A percentile compares a stretch with the other conserved stretches of the same genome.
Evolutionary conservation across 2,113 vertebrate genomes (phyloP).

Genomic region (Psammodynastes pulverulentus): DNA sequence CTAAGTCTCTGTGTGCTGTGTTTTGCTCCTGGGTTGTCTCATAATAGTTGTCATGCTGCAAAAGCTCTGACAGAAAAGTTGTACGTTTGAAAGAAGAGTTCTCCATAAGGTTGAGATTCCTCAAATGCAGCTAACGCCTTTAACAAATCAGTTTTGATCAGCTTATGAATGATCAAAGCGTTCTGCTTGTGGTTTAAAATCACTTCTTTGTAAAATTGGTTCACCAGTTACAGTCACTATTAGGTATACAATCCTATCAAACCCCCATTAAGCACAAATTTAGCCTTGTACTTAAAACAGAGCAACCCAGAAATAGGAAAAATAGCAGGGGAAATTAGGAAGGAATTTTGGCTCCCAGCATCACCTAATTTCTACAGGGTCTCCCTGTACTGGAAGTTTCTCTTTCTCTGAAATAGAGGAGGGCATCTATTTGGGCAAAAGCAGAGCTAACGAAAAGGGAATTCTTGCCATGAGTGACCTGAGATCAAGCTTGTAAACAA

Average conservation of each 20-base stretch:
- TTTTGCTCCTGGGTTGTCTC: too few relatives aligned
- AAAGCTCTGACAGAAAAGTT: too few relatives aligned
- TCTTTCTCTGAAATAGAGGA: fast-evolving
- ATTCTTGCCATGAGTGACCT: background rate
- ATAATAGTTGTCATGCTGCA: too few relatives aligned
- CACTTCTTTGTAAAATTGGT: background rate
- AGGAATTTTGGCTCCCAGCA: background rate
- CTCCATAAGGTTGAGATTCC: background rate
- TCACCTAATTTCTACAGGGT: background rate
- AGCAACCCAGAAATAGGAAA: background rate
- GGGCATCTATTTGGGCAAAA: background rate
- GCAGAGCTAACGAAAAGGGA: background rate
- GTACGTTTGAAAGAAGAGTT: background rate
- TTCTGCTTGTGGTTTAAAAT: background rate
- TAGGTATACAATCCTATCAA: background rate
- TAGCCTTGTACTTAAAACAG: background rate
- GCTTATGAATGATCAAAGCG: background rate
- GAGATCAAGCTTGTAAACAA: conserved; percentile 26
- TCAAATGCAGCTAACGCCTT: background rate
- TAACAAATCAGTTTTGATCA: background rate
- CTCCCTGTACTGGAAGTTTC: background rate
- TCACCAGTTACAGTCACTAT: background rate
- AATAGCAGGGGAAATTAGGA: background rate
- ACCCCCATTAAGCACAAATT: background rate
- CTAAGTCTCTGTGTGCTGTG: too few relatives aligned